Conservation (phyloP, 2,888 invertebrate species). For the Blastobasis lacticolella region DNA sequence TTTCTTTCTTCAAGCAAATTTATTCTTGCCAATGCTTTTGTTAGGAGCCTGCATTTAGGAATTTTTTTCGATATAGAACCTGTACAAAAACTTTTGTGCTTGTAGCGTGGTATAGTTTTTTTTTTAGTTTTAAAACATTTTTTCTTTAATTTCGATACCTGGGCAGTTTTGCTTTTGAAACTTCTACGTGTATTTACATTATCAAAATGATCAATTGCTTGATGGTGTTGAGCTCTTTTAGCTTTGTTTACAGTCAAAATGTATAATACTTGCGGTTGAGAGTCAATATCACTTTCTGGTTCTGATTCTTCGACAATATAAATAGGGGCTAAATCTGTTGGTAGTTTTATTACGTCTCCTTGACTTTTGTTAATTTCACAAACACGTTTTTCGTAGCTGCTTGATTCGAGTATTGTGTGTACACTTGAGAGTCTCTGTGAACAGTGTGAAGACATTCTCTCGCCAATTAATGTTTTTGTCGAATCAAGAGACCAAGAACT, state of each 20-base stretch:
- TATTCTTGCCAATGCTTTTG: slow-evolving; percentile 34
- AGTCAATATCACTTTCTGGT: slow-evolving; percentile 3
- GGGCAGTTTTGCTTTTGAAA: slow-evolving; percentile 29
- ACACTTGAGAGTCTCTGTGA: slow-evolving; percentile 10
- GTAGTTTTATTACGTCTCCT: slow-evolving; percentile 12
- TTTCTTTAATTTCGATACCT: slow-evolving; percentile 21
- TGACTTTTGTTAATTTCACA: slow-evolving; percentile 9
- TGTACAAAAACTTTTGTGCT: slow-evolving; percentile 10
- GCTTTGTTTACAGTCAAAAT: slow-evolving; percentile 16
- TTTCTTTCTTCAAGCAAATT: slow-evolving; percentile 24
- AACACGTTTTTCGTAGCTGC: slow-evolving; percentile 4
- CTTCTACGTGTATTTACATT: slow-evolving; percentile 22
- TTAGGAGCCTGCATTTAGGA: slow-evolving; percentile 28
- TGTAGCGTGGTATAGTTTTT: background rate
- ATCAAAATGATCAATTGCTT: slow-evolving; percentile 19
- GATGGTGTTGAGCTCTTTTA: background rate
- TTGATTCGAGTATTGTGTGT: slow-evolving; percentile 6
- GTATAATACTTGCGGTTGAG: slow-evolving; percentile 22
- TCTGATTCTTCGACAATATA: slow-evolving; percentile 12
- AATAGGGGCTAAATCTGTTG: slow-evolving; percentile 9
- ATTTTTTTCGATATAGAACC: slow-evolving; percentile 27
- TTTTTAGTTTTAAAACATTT: slow-evolving; percentile 24
- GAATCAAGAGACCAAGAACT: slow-evolving; percentile 22
- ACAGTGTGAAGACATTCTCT: slow-evolving; percentile 1
- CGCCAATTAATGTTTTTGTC: slow-evolving; percentile 19